Evolutionary conservation across 2,888 invertebrate species (phyloP).

Genomic region (Agrochola lychnidis): DNA sequence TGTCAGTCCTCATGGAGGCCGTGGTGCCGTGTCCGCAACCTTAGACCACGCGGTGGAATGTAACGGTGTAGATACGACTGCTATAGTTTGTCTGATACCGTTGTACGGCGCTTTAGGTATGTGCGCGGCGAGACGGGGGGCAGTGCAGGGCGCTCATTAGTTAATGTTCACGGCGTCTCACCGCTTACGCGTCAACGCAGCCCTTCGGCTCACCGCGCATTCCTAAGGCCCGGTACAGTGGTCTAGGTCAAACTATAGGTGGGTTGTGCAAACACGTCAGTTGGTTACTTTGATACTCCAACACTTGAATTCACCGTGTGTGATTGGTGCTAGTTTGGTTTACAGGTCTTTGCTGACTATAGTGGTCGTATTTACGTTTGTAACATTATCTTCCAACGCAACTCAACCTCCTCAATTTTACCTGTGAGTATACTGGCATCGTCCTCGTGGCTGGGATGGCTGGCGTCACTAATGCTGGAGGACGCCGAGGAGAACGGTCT

Average conservation of each 20-base stretch:
- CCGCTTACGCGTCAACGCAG: too few relatives aligned
- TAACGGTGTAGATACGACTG: constrained; percentile 54
- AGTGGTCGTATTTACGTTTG: constrained; percentile 38
- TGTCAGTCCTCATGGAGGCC: constrained; percentile 84
- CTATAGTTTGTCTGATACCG: neutral
- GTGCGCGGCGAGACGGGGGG: too few relatives aligned
- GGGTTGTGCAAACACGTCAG: neutral
- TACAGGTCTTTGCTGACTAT: neutral
- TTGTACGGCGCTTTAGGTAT: too few relatives aligned
- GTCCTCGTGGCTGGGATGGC: constrained; percentile 93
- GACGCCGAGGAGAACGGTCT: constrained; percentile 96
- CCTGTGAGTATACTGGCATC: constrained; percentile 97
- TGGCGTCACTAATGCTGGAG: constrained; percentile 95
- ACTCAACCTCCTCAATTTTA: constrained; percentile 80
- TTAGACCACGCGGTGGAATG: constrained; percentile 54
- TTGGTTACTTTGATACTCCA: neutral
- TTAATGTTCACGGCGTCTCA: too few relatives aligned
- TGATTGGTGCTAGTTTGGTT: neutral
- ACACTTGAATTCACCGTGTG: neutral
- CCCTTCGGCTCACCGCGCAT: too few relatives aligned
- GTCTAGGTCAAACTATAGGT: too few relatives aligned
- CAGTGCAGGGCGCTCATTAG: too few relatives aligned
- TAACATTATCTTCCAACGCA: constrained; percentile 46
- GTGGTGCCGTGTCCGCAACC: constrained; percentile 58
- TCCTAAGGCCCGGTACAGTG: too few relatives aligned